Percentiles rank a stretch among this genome's conserved stretches.
phyloP scores from a whole-genome alignment of 2,797 vertebrate genomes.

The Sebastes reedi region DNA sequence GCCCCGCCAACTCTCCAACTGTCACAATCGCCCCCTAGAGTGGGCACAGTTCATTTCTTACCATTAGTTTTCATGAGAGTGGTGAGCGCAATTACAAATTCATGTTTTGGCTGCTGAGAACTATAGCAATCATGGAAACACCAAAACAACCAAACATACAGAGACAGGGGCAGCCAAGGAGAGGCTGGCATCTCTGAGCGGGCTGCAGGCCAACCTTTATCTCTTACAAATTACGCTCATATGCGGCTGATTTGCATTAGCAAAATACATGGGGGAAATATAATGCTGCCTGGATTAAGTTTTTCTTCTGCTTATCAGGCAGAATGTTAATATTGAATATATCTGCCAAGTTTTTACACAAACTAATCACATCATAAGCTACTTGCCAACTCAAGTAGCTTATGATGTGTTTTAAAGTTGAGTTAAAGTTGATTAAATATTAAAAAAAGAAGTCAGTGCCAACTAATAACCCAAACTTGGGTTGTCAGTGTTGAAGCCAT shows the following conservation, averaged over 20 bases:
- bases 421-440: not conserved
- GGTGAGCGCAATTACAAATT: slow-evolving; percentile 83
- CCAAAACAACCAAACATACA: slow-evolving; percentile 86
- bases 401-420: not conserved
- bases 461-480: not conserved
- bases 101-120: slow-evolving; percentile 87
- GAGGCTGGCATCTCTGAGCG: slow-evolving; percentile 11
- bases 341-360: not conserved
- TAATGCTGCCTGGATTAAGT: slow-evolving; percentile 4
- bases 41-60: slow-evolving; percentile 85
- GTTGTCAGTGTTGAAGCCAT: not conserved
- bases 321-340: not conserved
- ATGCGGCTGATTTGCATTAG: slow-evolving; percentile 31
- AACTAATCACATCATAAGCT: not conserved
- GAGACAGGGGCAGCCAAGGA: not conserved
- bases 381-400: not conserved
- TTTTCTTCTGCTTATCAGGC: slow-evolving; percentile 4
- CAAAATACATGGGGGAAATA: slow-evolving; percentile 2
- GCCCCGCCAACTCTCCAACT: slow-evolving; percentile 54
- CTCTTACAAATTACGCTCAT: slow-evolving; percentile 15
- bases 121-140: slow-evolving; percentile 81
- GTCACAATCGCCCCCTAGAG: slow-evolving; percentile 75
- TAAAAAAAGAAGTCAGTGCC: not conserved
- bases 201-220: slow-evolving; percentile 37
- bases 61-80: slow-evolving; percentile 80